These are phyloP conservation scores for Zenarchopterus dispar DNA, from an alignment of 2,797 vertebrate species.

Conservation along the genomic window DNA sequence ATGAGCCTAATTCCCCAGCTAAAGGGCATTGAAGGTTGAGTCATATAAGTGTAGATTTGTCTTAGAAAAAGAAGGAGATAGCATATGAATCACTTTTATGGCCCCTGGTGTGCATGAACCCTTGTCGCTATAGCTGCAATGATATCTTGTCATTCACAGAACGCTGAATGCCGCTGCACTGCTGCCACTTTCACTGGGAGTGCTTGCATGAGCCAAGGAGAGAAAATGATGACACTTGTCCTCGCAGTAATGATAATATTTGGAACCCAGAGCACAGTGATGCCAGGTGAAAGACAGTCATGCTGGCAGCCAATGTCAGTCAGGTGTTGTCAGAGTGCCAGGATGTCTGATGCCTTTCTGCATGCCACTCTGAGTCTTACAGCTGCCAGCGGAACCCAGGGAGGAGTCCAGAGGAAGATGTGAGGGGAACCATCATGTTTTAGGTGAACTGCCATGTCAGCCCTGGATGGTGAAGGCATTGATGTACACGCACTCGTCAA, in stretches of 20 bases:
- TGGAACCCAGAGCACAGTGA: constrained; percentile 71
- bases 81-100: constrained; percentile 71
- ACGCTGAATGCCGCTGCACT: constrained; percentile 53
- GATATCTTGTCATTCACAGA: constrained; percentile 77
- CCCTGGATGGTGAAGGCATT: background rate
- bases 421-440: constrained; percentile 20
- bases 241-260: constrained; percentile 76
- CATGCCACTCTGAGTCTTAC: constrained; percentile 65
- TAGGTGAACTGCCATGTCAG: constrained; percentile 37
- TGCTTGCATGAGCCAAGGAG: constrained; percentile 55
- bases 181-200: constrained; percentile 61
- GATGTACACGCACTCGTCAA: constrained; percentile 22
- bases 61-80: constrained; percentile 61
- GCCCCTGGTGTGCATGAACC: constrained; percentile 58
- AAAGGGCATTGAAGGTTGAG: constrained; percentile 72
- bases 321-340: constrained; percentile 73
- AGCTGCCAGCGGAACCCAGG: constrained; percentile 65
- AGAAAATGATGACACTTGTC: constrained; percentile 65
- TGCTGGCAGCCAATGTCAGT: constrained; percentile 75
- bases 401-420: constrained; percentile 40
- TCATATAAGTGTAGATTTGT: constrained; percentile 72
- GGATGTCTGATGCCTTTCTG: constrained; percentile 61
- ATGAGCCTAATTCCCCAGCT: constrained; percentile 54
- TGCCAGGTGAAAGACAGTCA: constrained; percentile 62
- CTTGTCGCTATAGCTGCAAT: constrained; percentile 58